Base-by-base conservation (phyloP, 2,797 vertebrate species). In the Oryzias dopingdopingensis region DNA sequence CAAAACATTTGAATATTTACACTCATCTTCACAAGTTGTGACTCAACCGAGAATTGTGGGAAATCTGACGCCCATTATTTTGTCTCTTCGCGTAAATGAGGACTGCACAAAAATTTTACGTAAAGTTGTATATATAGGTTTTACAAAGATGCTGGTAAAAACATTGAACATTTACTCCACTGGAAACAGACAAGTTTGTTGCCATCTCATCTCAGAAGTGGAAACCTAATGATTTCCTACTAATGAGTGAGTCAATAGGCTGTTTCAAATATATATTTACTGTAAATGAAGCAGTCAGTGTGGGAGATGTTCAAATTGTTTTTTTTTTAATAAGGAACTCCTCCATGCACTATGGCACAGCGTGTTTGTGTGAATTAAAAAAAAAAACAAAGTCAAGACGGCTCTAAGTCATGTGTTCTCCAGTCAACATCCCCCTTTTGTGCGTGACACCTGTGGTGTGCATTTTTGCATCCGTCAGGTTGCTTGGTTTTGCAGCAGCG, bases 211-310 rank as follows among this genome's bases (percentile, higher is more conserved):
- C 26, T 26, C 26, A 26, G 3, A 37, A 13, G 32, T 12, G 41
- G 61, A 75, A 74, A 65, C 18, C 63, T 49, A 43, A 64, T 58
- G 23, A 62, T 58, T 83, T 87, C 72, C 62, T 40, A 77, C 74
- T 77, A 76, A 74, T 62, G 68, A 70, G 8, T 77, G 63, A 79
- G 37, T 79, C 77, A 81, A 16, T 42, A 7, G 10, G 8, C 70
- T 63, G 29, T 59, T 80, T 43, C 42, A 63, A 73, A 55, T 72
- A 72, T 73, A 71, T 42, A 78, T 44, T 84, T 81, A 73, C 81
- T 58, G 82, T 73, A 79, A 84, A 49, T 1, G 69, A 66, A 45
- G 74, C 66, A n/a, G 72, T 69, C 64, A 14, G 69, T 67, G 70
- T 76, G 52, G 65, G 64, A 72, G 63, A 78, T 61, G 77, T 75